Percentiles rank a stretch among this genome's conserved stretches.
Evolutionary conservation across 2,888 invertebrate genomes (phyloP).

Genomic region (Leptinotarsa tumamoca): DNA sequence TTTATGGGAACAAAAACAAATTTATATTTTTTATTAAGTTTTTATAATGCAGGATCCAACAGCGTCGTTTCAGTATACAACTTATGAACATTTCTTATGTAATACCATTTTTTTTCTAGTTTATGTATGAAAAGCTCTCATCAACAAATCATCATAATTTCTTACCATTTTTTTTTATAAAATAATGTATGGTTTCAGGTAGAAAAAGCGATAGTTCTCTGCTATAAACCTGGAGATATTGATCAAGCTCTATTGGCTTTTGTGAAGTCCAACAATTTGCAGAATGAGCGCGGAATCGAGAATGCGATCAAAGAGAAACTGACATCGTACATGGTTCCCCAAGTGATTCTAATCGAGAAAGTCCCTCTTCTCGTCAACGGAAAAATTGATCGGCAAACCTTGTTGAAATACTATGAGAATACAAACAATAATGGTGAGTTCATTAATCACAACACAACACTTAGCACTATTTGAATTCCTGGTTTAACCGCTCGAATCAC

Average conservation of each 20-base stretch:
- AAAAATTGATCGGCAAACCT: slow-evolving; percentile 84
- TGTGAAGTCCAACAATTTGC: slow-evolving; percentile 64
- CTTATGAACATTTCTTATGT: no score
- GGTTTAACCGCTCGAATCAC: no score
- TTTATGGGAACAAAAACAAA: no score
- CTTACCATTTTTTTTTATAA: no score
- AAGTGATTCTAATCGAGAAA: slow-evolving; percentile 78
- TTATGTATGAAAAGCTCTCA: no score
- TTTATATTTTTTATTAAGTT: no score
- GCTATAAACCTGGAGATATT: slow-evolving; percentile 80
- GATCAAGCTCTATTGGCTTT: slow-evolving; percentile 81
- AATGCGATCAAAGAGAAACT: slow-evolving; percentile 73
- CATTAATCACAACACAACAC: neutral
- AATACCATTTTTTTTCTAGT: no score
- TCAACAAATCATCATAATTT: no score
- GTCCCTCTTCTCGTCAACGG: slow-evolving; percentile 88
- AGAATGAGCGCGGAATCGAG: slow-evolving; percentile 74
- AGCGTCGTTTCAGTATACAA: no score
- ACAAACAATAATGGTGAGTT: slow-evolving; percentile 75
- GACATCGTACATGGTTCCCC: slow-evolving; percentile 85
- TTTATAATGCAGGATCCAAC: no score
- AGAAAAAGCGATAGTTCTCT: slow-evolving; percentile 83
- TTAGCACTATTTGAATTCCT: no score
- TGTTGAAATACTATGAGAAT: slow-evolving; percentile 81
- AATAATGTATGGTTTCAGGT: slow-evolving; percentile 59